A percentile compares a stretch with the other conserved stretches of the same genome.
Conservation (phyloP, 2,888 invertebrate genomes). For the Melanargia galathea region DNA sequence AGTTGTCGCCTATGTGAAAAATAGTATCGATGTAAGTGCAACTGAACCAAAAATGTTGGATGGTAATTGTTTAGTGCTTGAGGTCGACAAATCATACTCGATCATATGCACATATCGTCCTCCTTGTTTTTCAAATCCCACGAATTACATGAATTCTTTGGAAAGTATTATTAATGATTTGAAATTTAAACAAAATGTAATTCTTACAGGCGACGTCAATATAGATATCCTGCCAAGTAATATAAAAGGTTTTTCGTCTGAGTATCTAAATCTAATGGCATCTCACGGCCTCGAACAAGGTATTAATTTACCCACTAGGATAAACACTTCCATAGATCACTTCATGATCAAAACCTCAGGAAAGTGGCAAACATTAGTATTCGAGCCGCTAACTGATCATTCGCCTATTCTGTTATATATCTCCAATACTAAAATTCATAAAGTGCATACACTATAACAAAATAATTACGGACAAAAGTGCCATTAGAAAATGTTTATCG, state of each 20-base stretch:
- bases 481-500: neutral
- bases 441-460: neutral
- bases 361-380: too few relatives aligned
- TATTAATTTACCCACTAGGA: constrained; percentile 25
- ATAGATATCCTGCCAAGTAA: constrained; percentile 24
- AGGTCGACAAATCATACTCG: neutral
- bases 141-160: constrained; percentile 11
- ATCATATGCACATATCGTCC: neutral
- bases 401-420: constrained; percentile 25
- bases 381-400: constrained; percentile 31
- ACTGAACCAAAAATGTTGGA: neutral
- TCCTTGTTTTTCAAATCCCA: constrained; percentile 9
- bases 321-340: constrained; percentile 29
- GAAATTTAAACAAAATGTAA: constrained; percentile 16
- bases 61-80: constrained; percentile 4
- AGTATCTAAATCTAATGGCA: constrained; percentile 28
- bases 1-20: neutral
- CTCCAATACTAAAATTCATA: neutral
- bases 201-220: constrained; percentile 33
- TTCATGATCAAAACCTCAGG: constrained; percentile 29
- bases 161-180: neutral
- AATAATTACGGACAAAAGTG: neutral
- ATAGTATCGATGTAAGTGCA: neutral
- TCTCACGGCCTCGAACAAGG: constrained; percentile 25
- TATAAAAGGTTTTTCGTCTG: neutral